Percentiles rank a stretch among this genome's conserved stretches.
These are phyloP conservation scores for Cervus canadensis DNA, from an alignment of 2,113 vertebrate genomes.

Conservation along the genomic window DNA sequence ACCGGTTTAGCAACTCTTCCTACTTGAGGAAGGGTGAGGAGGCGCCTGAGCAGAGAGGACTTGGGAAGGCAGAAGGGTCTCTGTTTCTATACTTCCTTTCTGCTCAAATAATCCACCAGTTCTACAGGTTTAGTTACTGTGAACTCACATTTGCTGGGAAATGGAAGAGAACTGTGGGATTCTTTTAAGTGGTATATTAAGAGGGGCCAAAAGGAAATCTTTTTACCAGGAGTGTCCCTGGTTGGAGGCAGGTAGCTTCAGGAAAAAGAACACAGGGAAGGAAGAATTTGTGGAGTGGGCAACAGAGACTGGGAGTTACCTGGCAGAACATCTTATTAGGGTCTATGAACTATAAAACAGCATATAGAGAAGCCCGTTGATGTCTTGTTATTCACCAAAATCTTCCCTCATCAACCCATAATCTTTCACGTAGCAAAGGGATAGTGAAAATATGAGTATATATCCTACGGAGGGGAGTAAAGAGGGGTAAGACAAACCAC, in stretches of 20 bases:
- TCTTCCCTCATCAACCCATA: neutral
- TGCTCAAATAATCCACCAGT: neutral
- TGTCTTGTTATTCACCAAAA: neutral
- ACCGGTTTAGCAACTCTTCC: neutral
- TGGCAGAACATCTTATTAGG: neutral
- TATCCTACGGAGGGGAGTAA: neutral
- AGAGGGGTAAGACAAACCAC: neutral
- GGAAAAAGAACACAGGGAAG: neutral
- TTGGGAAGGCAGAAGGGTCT: neutral
- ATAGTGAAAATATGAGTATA: neutral
- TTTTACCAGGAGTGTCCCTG: neutral
- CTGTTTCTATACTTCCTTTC: neutral
- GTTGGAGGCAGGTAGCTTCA: neutral
- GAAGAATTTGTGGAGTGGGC: neutral
- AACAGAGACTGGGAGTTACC: neutral
- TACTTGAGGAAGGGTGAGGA: neutral
- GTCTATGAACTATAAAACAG: neutral
- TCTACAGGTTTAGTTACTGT: neutral
- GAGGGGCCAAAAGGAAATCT: neutral
- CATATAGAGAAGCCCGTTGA: neutral
- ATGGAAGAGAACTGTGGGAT: neutral
- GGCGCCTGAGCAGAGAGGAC: neutral
- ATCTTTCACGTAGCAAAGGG: neutral
- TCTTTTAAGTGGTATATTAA: neutral
- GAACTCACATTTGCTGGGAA: neutral